Percentiles rank a stretch among this genome's conserved stretches.
phyloP scores from a whole-genome alignment of 2,888 invertebrate genomes.

The Dryomyza anilis region DNA sequence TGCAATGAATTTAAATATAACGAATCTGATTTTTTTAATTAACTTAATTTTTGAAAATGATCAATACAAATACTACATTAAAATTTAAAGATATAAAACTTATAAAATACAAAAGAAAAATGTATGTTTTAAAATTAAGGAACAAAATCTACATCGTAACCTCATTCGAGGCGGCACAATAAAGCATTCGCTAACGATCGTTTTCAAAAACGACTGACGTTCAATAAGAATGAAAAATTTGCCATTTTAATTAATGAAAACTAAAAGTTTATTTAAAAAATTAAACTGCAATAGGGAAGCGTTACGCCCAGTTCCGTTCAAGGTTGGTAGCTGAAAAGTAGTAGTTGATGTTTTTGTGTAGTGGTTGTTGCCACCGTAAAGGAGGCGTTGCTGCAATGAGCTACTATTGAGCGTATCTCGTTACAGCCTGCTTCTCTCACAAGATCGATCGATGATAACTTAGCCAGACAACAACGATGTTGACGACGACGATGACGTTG shows the following conservation, averaged over 20 bases:
- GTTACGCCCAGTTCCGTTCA: constrained; percentile 38
- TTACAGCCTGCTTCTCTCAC: constrained; percentile 29
- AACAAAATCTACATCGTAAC: too few species aligned
- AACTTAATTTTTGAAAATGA: too few species aligned
- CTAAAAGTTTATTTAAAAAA: constrained; percentile 42
- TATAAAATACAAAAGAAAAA: too few species aligned
- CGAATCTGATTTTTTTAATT: too few species aligned
- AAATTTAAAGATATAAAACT: too few species aligned
- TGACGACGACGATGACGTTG: background rate
- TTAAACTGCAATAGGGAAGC: constrained; percentile 38
- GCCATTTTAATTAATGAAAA: constrained; percentile 40
- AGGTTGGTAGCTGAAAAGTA: background rate
- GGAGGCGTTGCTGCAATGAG: constrained; percentile 32
- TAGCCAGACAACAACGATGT: background rate
- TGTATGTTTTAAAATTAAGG: too few species aligned
- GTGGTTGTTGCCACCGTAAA: constrained; percentile 9
- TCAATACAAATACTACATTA: too few species aligned
- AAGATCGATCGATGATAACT: constrained; percentile 4
- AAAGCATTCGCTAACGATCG: too few species aligned
- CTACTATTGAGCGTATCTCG: constrained; percentile 37
- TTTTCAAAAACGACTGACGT: too few species aligned
- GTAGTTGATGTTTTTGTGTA: background rate
- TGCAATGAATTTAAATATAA: too few species aligned
- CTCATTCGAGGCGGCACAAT: too few species aligned
- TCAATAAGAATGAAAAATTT: constrained; percentile 28